Conservation (phyloP, 2,888 invertebrate species). For the Andrena bicolor region DNA sequence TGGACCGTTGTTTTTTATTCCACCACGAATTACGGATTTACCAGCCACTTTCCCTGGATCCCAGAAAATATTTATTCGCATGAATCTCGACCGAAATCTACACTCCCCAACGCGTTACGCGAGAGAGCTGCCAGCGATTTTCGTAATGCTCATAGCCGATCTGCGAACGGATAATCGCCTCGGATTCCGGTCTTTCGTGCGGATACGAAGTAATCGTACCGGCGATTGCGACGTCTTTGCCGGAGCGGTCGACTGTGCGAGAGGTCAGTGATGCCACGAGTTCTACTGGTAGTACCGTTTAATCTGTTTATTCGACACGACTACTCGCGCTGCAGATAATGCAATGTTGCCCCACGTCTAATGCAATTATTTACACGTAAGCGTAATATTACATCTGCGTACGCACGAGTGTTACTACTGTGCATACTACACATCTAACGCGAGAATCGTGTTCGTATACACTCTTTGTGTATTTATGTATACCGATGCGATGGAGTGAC, state of each 20-base stretch:
- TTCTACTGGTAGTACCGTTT: conserved; percentile 57
- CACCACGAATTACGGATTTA: too few relatives aligned
- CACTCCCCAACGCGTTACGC: conserved; percentile 31
- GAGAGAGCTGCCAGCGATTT: conserved; percentile 51
- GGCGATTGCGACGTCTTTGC: conserved; percentile 47
- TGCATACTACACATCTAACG: too few relatives aligned
- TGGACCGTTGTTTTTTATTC: background rate
- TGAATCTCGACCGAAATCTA: conserved; percentile 40
- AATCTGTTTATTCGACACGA: conserved; percentile 42
- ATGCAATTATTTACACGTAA: conserved; percentile 12
- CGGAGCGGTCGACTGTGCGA: conserved; percentile 22
- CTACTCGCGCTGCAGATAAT: background rate
- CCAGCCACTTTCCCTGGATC: background rate
- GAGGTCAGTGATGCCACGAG: conserved; percentile 40
- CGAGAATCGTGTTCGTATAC: too few relatives aligned
- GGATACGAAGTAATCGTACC: conserved; percentile 64
- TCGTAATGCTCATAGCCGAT: conserved; percentile 63
- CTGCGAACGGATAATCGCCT: conserved; percentile 59
- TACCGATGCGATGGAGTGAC: too few relatives aligned
- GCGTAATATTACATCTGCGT: too few relatives aligned
- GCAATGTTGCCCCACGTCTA: background rate
- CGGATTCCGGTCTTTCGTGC: conserved; percentile 68
- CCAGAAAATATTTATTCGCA: conserved; percentile 15
- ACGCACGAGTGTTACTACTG: too few relatives aligned
- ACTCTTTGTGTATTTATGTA: too few relatives aligned